Conservation (phyloP, 53 echinoderm and acorn worm genomes). For the Holothuria leucospilota region DNA sequence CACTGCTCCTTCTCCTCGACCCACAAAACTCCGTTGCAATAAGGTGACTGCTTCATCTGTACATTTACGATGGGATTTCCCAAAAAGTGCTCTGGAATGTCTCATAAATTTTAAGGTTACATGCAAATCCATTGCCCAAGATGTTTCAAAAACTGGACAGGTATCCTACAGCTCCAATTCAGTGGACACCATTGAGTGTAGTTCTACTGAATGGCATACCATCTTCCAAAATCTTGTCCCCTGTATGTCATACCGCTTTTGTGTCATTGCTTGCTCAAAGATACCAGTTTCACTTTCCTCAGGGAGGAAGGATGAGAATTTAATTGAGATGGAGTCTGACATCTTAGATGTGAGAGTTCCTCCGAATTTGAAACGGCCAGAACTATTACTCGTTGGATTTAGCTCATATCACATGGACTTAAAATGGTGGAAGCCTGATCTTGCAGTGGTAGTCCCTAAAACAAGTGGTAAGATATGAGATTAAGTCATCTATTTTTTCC, state of each 20-base stretch:
- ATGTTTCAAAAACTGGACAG: neutral
- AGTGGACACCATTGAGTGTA: neutral
- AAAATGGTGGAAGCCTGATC: conserved; percentile 80
- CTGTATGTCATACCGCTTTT: neutral
- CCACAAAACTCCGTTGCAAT: neutral
- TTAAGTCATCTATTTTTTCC: neutral
- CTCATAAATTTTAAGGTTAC: neutral
- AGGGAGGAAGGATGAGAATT: conserved; percentile 27
- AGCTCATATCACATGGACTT: conserved; percentile 76
- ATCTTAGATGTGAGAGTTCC: conserved; percentile 67
- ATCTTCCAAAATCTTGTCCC: conserved; percentile 25
- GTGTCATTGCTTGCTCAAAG: neutral
- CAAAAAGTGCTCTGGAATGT: neutral
- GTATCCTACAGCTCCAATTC: neutral
- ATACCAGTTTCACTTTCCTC: neutral
- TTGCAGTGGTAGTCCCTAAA: conserved; percentile 48
- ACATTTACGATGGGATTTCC: conserved; percentile 18
- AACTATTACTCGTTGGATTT: conserved; percentile 67
- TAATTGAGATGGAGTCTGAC: conserved; percentile 74
- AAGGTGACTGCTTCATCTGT: conserved; percentile 6
- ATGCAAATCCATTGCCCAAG: conserved; percentile 1
- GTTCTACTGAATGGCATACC: neutral
- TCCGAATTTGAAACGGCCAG: conserved; percentile 55
- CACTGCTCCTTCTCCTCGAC: neutral
- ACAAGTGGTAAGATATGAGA: neutral